A percentile compares a stretch with the other conserved stretches of the same genome.
Conservation (phyloP, 2,888 invertebrate genomes). For the Ormyrus pomaceus region DNA sequence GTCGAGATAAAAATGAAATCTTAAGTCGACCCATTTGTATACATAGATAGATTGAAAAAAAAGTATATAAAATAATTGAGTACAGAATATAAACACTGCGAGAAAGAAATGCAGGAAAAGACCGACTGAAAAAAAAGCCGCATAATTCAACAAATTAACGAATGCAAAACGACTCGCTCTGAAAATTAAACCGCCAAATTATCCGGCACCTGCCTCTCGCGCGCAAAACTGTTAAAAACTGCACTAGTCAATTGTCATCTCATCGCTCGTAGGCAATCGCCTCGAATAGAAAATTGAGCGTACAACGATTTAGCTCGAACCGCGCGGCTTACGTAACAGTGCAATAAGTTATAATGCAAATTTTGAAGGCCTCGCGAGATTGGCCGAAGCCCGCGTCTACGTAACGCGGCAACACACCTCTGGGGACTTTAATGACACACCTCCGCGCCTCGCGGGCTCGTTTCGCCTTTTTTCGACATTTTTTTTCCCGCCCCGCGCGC, state of each 20-base stretch:
- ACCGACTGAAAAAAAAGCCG: too few species aligned
- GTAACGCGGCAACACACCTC: slow-evolving; percentile 17
- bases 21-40: too few species aligned
- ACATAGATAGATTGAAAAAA: too few species aligned
- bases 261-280: slow-evolving; percentile 18
- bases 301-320: slow-evolving; percentile 29
- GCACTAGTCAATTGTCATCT: slow-evolving; percentile 3
- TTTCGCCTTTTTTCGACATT: too few species aligned
- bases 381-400: not conserved
- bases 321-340: slow-evolving; percentile 19
- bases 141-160: too few species aligned
- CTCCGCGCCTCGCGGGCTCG: not conserved
- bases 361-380: slow-evolving; percentile 47
- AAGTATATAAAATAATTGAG: too few species aligned
- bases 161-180: too few species aligned
- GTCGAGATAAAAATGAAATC: too few species aligned
- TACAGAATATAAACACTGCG: too few species aligned
- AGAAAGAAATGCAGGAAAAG: too few species aligned
- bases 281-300: slow-evolving; percentile 35
- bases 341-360: slow-evolving; percentile 39
- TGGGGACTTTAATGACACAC: slow-evolving; percentile 25
- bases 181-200: not conserved
- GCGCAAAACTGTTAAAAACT: not conserved
- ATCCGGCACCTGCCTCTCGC: too few species aligned
- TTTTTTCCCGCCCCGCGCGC: too few species aligned